A percentile compares a stretch with the other conserved stretches of the same genome.
Evolutionary conservation across 2,797 vertebrate genomes (phyloP).

Genomic region (Semotilus atromaculatus): DNA sequence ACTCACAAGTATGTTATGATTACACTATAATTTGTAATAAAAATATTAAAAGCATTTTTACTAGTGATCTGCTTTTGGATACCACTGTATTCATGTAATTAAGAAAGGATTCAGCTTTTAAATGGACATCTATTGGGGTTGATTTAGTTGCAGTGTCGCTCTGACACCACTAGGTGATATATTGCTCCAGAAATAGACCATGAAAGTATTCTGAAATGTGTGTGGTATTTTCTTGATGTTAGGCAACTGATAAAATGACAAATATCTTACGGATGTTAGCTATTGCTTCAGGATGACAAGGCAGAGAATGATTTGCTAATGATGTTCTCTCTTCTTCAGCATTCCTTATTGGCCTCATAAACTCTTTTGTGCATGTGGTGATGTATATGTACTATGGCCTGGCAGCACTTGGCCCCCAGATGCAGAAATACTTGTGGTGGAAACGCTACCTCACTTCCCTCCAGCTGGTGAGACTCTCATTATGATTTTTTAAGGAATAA

Average conservation of each 20-base stretch:
- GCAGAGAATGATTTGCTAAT: background rate
- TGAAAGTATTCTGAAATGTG: background rate
- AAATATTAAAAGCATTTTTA: background rate
- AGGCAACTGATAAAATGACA: background rate
- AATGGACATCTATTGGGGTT: background rate
- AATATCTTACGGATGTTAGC: background rate
- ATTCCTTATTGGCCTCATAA: conserved; percentile 78
- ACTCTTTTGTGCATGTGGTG: conserved; percentile 77
- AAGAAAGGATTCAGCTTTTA: background rate
- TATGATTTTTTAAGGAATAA: background rate
- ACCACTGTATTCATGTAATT: background rate
- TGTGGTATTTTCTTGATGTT: background rate
- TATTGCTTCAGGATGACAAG: background rate
- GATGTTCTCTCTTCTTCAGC: conserved; percentile 58
- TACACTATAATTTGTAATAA: background rate
- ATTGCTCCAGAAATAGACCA: background rate
- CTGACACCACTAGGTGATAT: conserved; percentile 35
- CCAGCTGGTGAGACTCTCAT: conserved; percentile 74
- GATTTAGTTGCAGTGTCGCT: conserved; percentile 26
- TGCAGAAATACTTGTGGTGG: conserved; percentile 76
- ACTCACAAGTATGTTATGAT: background rate
- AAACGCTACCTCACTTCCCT: conserved; percentile 76
- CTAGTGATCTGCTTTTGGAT: background rate
- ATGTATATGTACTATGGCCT: conserved; percentile 77
- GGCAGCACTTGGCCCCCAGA: conserved; percentile 67